Conservation (phyloP, 2,113 vertebrate species). For the Indri indri region DNA sequence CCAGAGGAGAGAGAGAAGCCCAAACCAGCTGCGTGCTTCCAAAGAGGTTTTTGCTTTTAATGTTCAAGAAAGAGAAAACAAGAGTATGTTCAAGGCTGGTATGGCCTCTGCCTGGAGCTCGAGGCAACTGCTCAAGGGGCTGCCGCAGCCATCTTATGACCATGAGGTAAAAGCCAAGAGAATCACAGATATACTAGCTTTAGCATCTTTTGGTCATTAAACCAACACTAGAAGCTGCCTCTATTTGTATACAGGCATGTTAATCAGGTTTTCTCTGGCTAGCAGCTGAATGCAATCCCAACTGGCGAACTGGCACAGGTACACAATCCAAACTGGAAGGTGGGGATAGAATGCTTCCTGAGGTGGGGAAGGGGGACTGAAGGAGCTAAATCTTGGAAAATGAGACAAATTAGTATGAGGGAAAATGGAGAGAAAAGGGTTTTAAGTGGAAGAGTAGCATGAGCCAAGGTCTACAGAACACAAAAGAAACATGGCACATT, state of each 20-base stretch:
- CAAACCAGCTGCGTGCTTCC: neutral
- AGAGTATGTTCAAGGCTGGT: neutral
- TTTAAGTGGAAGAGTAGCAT: neutral
- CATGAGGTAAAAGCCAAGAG: neutral
- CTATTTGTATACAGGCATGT: neutral
- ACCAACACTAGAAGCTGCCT: neutral
- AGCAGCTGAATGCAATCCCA: neutral
- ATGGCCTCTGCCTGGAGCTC: neutral
- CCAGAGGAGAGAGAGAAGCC: neutral
- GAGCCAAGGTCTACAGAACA: neutral
- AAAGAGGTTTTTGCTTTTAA: neutral
- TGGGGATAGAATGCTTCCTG: neutral
- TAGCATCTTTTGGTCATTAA: neutral
- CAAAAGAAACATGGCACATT: rapidly evolving
- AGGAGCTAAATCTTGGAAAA: neutral
- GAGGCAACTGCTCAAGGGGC: neutral
- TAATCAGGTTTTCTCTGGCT: neutral
- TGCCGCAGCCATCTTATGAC: neutral
- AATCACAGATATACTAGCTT: neutral
- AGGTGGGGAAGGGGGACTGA: too few species aligned
- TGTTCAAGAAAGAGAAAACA: neutral
- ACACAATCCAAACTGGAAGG: too few species aligned
- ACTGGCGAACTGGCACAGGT: neutral
- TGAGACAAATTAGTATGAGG: neutral
- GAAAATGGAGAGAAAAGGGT: neutral